A percentile compares a stretch with the other conserved stretches of the same genome.
These are phyloP conservation scores for Epinephelus cyanopodus DNA, from an alignment of 2,113 vertebrate genomes.

Conservation along the genomic window DNA sequence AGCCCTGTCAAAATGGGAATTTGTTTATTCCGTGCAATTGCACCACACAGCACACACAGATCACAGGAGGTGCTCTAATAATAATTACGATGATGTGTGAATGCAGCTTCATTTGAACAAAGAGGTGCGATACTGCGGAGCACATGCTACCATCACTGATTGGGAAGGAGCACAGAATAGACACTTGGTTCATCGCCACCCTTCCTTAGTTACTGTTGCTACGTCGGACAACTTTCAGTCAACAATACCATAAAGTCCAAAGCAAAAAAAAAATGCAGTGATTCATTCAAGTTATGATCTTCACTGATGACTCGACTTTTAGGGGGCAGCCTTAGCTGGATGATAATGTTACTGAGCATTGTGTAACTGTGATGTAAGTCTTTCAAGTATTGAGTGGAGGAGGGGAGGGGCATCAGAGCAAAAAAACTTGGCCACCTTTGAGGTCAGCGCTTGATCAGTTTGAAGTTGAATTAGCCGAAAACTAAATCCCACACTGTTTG, in stretches of 20 bases:
- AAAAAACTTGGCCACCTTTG: background rate
- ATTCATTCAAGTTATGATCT: too few species aligned
- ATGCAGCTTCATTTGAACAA: background rate
- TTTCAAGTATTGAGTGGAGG: background rate
- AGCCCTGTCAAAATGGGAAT: constrained; percentile 5
- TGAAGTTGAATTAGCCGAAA: background rate
- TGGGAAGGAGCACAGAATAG: background rate
- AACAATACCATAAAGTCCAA: background rate
- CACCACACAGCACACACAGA: background rate
- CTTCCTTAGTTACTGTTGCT: background rate
- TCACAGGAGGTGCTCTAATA: background rate
- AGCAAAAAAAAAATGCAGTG: too few species aligned
- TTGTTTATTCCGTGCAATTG: constrained; percentile 1
- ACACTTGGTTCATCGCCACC: background rate
- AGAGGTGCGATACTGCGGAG: background rate
- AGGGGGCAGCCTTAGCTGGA: background rate
- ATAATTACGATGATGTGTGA: background rate
- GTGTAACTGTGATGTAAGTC: background rate
- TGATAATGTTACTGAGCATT: background rate
- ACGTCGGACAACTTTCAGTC: background rate
- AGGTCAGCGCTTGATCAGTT: background rate
- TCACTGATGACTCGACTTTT: background rate
- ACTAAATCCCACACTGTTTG: background rate
- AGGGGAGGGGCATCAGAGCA: background rate
- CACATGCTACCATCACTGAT: background rate